These are phyloP conservation scores for Marmota monax DNA, from an alignment of 2,113 vertebrate genomes.

Conservation along the genomic window DNA sequence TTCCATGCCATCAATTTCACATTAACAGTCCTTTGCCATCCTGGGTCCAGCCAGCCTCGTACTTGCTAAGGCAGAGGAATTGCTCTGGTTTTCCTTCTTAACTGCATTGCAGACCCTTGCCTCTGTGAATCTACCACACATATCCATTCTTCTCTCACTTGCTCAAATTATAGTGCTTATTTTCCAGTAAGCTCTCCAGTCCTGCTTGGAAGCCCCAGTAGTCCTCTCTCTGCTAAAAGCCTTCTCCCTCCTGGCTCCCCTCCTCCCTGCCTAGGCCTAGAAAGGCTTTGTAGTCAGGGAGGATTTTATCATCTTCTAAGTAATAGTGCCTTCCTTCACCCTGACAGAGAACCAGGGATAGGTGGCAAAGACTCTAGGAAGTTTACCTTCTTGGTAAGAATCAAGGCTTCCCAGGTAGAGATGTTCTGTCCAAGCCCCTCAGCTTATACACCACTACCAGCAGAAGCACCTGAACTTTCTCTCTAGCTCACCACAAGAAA, in stretches of 20 bases:
- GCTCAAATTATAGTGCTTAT: background rate
- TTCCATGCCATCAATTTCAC: conserved; percentile 5
- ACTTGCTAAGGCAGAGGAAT: background rate
- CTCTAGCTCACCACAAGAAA: background rate
- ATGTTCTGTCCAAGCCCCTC: background rate
- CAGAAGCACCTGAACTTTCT: background rate
- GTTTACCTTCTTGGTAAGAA: conserved; percentile 3
- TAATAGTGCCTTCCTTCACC: background rate
- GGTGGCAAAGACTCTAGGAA: background rate
- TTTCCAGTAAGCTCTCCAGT: background rate
- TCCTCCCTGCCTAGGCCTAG: background rate
- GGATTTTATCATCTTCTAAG: conserved; percentile 8
- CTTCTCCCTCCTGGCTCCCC: background rate
- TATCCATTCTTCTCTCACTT: background rate
- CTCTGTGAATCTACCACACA: background rate
- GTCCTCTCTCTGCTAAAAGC: background rate
- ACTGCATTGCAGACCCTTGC: conserved; percentile 69
- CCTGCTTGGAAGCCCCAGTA: background rate
- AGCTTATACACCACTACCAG: background rate
- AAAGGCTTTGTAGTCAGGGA: background rate
- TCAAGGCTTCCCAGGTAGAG: background rate
- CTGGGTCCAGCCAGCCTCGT: conserved; percentile 34
- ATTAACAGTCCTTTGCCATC: background rate
- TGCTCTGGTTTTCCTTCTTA: conserved; percentile 46
- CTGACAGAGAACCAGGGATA: background rate